Evolutionary conservation across 2,113 vertebrate genomes (phyloP).

Genomic region (Azemiops feae): DNA sequence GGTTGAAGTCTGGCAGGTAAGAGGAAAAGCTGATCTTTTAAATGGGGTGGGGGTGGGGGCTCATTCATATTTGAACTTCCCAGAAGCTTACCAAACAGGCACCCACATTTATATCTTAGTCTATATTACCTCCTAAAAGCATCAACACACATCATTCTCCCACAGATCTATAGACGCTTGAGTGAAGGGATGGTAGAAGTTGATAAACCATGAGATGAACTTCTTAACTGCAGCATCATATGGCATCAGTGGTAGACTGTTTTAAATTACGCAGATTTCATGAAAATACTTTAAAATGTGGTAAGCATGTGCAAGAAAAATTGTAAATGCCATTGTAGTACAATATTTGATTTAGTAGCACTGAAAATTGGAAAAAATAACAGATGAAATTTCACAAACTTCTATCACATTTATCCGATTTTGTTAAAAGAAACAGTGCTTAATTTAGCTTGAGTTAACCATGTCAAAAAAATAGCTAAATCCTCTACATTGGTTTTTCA

Average conservation of each 20-base stretch:
- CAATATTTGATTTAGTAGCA: neutral
- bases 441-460: constrained; percentile 35
- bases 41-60: neutral
- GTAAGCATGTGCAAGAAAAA: neutral
- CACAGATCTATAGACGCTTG: neutral
- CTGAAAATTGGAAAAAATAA: neutral
- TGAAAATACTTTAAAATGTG: neutral
- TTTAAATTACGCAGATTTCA: neutral
- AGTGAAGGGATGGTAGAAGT: neutral
- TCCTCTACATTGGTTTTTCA: constrained; percentile 7
- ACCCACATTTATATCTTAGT: neutral
- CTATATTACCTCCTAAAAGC: neutral
- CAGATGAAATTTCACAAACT: constrained; percentile 12
- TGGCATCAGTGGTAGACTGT: neutral
- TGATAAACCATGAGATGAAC: neutral
- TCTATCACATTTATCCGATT: constrained; percentile 28
- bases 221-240: neutral
- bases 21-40: neutral
- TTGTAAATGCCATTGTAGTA: neutral
- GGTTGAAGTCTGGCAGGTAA: neutral
- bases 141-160: neutral
- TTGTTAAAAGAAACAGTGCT: constrained; percentile 10
- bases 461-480: constrained; percentile 39
- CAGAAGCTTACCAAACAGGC: neutral
- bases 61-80: neutral